Conservation (phyloP, 2,797 vertebrate genomes). For the Phoxinus dragarum region DNA sequence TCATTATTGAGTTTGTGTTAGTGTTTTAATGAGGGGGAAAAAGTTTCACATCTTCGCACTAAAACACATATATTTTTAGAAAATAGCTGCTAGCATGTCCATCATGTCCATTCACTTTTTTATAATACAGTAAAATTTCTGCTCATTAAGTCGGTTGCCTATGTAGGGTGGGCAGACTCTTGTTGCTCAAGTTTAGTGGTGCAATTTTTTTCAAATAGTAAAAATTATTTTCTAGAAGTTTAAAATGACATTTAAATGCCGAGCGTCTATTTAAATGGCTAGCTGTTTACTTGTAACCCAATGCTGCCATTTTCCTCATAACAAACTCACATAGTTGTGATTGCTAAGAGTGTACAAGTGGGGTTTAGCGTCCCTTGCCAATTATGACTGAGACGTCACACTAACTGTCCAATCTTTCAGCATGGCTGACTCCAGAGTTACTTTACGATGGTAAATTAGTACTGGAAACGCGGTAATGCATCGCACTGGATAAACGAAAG, state of each 20-base stretch:
- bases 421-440: slow-evolving; percentile 2
- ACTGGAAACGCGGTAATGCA: background rate
- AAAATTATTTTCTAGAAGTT: slow-evolving; percentile 53
- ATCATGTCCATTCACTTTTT: background rate
- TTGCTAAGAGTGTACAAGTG: slow-evolving; percentile 20
- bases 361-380: slow-evolving; percentile 37
- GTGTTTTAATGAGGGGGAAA: background rate
- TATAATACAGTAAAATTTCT: background rate
- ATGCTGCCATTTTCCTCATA: slow-evolving; percentile 23
- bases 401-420: background rate
- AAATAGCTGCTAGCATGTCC: slow-evolving; percentile 14
- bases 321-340: slow-evolving; percentile 33
- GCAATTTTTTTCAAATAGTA: slow-evolving; percentile 47
- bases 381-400: background rate
- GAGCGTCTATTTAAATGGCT: background rate
- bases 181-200: background rate
- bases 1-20: slow-evolving; percentile 25
- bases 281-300: background rate
- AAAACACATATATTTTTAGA: slow-evolving; percentile 30
- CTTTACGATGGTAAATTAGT: slow-evolving; percentile 22
- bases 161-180: background rate
- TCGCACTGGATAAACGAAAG: background rate
- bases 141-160: background rate
- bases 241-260: slow-evolving; percentile 52
- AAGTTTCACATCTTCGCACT: slow-evolving; percentile 13